Conservation (phyloP, 2,797 vertebrate genomes). For the Pteronotus mesoamericanus region DNA sequence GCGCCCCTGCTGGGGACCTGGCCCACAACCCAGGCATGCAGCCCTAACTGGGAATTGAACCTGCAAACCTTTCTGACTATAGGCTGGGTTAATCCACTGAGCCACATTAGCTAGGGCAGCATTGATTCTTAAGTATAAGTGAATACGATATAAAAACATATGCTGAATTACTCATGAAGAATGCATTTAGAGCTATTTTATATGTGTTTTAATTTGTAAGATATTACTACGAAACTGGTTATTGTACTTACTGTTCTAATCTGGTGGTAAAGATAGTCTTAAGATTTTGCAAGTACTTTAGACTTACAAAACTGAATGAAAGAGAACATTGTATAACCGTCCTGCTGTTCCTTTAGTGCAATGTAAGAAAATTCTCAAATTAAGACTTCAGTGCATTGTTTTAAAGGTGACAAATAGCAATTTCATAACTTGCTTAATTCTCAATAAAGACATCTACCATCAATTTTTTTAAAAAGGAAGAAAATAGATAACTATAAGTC, state of each 20-base stretch:
- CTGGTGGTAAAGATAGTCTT: conserved; percentile 38
- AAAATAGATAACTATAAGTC: background rate
- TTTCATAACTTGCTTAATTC: conserved; percentile 50
- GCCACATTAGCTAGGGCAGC: too few species aligned
- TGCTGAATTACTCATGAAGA: conserved; percentile 61
- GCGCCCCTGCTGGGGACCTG: too few species aligned
- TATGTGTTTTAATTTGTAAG: conserved; percentile 63
- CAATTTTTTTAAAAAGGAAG: background rate
- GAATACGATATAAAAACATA: conserved; percentile 55
- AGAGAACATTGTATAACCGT: conserved; percentile 72
- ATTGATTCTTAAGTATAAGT: conserved; percentile 45
- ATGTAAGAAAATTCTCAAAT: conserved; percentile 70
- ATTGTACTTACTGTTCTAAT: conserved; percentile 50
- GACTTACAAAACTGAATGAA: conserved; percentile 51
- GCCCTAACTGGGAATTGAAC: too few species aligned
- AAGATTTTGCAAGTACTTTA: conserved; percentile 71
- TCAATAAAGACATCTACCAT: conserved; percentile 50
- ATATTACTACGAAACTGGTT: conserved; percentile 58
- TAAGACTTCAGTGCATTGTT: conserved; percentile 64
- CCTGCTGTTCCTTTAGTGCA: conserved; percentile 83
- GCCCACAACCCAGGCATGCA: too few species aligned
- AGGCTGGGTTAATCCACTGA: too few species aligned
- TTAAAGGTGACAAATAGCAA: conserved; percentile 35
- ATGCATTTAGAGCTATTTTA: conserved; percentile 59
- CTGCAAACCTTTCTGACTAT: too few species aligned